These are phyloP conservation scores for Pseudopodoces humilis DNA, from an alignment of 2,113 vertebrate genomes.

Conservation along the genomic window DNA sequence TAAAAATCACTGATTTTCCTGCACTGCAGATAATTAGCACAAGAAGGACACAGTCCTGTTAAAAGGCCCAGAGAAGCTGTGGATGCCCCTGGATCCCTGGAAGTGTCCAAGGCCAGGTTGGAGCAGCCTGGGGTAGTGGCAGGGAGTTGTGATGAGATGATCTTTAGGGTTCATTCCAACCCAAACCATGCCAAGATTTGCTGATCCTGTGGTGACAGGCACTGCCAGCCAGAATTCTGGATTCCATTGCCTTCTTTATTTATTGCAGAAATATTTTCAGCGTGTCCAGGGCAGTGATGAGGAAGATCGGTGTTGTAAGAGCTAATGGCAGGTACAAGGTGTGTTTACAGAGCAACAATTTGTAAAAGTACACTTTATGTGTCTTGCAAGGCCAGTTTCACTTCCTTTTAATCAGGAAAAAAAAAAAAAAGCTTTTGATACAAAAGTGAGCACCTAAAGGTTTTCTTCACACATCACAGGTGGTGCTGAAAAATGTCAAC, in stretches of 20 bases:
- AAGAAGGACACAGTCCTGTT: background rate
- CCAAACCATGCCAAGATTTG: background rate
- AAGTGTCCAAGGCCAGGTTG: background rate
- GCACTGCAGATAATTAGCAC: background rate
- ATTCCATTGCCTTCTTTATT: background rate
- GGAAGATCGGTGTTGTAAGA: background rate
- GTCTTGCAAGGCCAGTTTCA: background rate
- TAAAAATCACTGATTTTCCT: background rate
- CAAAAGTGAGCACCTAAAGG: background rate
- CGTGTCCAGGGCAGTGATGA: rapidly evolving
- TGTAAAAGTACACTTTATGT: background rate
- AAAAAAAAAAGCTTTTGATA: background rate
- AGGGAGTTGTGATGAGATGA: background rate
- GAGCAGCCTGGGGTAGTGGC: rapidly evolving
- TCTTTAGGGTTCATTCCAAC: background rate
- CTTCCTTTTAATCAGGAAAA: background rate
- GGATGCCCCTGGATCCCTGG: background rate
- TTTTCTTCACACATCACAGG: background rate
- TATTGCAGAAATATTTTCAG: background rate
- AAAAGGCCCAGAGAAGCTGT: background rate
- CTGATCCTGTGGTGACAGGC: background rate
- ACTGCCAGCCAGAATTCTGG: background rate
- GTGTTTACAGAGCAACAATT: background rate
- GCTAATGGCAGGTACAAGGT: background rate
- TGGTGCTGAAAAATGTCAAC: background rate